phyloP scores from a whole-genome alignment of 1,140 invertebrate species.

The Drosophila micromelanica region DNA sequence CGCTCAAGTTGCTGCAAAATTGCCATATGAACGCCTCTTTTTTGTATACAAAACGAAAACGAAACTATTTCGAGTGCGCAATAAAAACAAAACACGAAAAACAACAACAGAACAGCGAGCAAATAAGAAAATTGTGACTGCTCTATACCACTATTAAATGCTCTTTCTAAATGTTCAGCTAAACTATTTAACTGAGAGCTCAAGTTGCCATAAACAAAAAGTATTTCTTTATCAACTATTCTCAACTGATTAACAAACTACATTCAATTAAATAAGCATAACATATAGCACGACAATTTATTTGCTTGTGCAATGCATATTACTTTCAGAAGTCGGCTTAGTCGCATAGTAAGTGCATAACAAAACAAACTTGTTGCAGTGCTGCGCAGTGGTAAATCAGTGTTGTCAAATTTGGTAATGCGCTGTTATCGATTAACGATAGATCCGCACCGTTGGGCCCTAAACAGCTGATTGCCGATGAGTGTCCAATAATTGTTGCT shows the following conservation, averaged over 20 bases:
- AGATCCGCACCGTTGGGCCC: not conserved
- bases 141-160: too few species aligned
- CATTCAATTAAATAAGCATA: too few species aligned
- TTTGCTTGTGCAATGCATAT: too few species aligned
- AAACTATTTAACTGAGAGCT: too few species aligned
- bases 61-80: conserved; percentile 80
- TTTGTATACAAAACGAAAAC: conserved; percentile 54
- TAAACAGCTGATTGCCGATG: conserved; percentile 34
- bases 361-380: conserved; percentile 38
- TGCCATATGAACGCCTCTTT: conserved; percentile 50
- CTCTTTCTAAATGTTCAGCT: not conserved
- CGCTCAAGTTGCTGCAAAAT: conserved; percentile 49
- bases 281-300: too few species aligned
- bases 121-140: conserved; percentile 13
- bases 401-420: conserved; percentile 15
- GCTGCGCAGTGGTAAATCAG: conserved; percentile 30
- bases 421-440: conserved; percentile 24
- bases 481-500: conserved; percentile 44
- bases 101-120: conserved; percentile 1
- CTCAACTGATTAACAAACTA: too few species aligned
- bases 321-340: not conserved
- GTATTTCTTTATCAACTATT: too few species aligned
- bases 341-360: not conserved
- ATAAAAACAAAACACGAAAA: conserved; percentile 63
- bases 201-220: too few species aligned